phyloP scores from a whole-genome alignment of 1,140 invertebrate species.

The Megalopta genalis region DNA sequence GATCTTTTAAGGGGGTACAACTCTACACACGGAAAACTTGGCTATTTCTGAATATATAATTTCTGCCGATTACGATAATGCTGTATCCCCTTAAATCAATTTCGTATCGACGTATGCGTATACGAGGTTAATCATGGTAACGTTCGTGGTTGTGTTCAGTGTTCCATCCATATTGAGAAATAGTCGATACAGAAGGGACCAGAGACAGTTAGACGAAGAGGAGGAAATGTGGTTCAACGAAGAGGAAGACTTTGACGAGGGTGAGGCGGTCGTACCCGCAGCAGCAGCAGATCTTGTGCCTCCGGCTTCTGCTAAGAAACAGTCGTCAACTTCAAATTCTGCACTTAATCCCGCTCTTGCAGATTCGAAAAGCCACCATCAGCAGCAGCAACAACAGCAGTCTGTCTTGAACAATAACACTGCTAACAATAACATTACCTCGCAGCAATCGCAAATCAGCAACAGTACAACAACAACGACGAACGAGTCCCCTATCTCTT shows the following conservation, averaged over 20 bases:
- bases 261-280: slow-evolving; percentile 83
- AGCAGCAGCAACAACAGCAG: slow-evolving; percentile 72
- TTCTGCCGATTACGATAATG: no score
- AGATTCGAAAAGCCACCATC: slow-evolving; percentile 74
- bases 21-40: background rate
- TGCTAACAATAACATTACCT: slow-evolving; percentile 72
- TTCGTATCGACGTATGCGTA: no score
- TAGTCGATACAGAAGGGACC: slow-evolving; percentile 92
- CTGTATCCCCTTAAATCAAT: no score
- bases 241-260: slow-evolving; percentile 96
- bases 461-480: slow-evolving; percentile 75
- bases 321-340: slow-evolving; percentile 78
- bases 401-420: slow-evolving; percentile 80
- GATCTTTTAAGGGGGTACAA: no score
- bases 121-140: slow-evolving; percentile 9
- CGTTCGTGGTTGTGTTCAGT: slow-evolving; percentile 60
- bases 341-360: slow-evolving; percentile 70
- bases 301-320: slow-evolving; percentile 73
- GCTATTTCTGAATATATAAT: background rate
- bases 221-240: slow-evolving; percentile 99
- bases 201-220: slow-evolving; percentile 95
- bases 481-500: slow-evolving; percentile 72
- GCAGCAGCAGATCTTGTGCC: slow-evolving; percentile 75
- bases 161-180: slow-evolving; percentile 90
- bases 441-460: slow-evolving; percentile 74